Base-by-base conservation (phyloP, 2,888 invertebrate species). In the Machimus rusticus region DNA sequence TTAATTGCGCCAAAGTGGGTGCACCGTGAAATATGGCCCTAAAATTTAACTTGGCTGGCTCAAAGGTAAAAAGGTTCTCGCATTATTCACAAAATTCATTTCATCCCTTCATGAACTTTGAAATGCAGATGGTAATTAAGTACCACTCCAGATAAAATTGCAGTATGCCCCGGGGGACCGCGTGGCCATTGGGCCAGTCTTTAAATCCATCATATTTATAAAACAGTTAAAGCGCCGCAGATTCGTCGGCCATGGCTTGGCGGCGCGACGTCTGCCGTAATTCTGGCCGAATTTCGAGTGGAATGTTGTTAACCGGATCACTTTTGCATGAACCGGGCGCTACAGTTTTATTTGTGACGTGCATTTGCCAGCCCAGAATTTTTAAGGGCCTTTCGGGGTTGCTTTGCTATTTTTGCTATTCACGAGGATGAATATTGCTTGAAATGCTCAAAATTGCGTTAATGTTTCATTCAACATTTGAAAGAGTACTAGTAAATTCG, bases 1-100 rank as follows among this genome's bases (percentile, higher is more conserved):
- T 84, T 84, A 84, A 84, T 84, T 84, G 84, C 74, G 43, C 84
- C 84, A 84, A 84, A 84, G 84, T 84, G 84, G 84, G 66, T 74
- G 74, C 84, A 84, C 84, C 66, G 74, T 84, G 84, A 84, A 84
- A 74, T 84, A 84, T 84, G 66, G 74, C 84, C 66, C 14, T 84
- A 74, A 84, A 84, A 74, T 84, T 84, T 74, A 74, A 43, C 84
- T 66, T 74, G 74, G 84, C 66, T 84, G 37, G 37, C 74, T 84
- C 84, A 84, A 84, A 84, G 84, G 84, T 84, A 84, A 84, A 84
- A 84, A 39, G 84, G 34, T 74, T 84, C 31, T 37, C 74, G 84
- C 55, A 84, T 81, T 81, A 81, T 66, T 84, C 84, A 84, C 74
- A 84, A 84, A 66, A 74, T 66, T 66, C 74, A 84, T 66, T 84